Evolutionary conservation across 1,140 invertebrate genomes (phyloP), one percentile per base, ranked within the genome.

Genomic region (Calycopis cecrops): DNA sequence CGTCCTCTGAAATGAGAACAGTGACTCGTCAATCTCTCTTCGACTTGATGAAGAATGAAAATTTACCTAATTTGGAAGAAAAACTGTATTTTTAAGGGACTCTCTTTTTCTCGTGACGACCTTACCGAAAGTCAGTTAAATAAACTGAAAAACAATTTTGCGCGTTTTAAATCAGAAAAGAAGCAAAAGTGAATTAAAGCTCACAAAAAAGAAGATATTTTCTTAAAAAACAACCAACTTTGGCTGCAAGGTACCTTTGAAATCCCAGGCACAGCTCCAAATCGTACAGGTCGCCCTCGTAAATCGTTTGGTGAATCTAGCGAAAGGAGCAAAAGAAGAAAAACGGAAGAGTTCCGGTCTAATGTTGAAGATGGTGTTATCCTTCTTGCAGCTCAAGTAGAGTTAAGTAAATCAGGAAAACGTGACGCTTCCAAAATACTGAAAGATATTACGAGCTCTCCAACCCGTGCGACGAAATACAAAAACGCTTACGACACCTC

Each of bases 241-340:
- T 71, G 61, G 69, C 53, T 64, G n/a, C 35, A 62, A 55, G 66
- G 66, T 37, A 67, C 59, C 3, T 63, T 69, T 47, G 59, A 63
- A 57, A 60, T 69, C 51, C 66, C 59, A 35, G 53, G 44, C 7
- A 53, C 33, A 7, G 16, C 40, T 4, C 28, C 28, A 71, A 60
- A 53, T 62, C 47, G 57, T 53, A 51, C 17, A 16, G 65, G 69
- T 55, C 60, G 65, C 17, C 4, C 67, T 62, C 60, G 55, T 52
- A 28, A 28, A 6, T 28, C 21, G 21, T 11, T 73, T 57, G 44
- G 56, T 14, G 64, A 67, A 17, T 48, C 47, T n/a, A 71, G 69
- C 62, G 67, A 75, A 35, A 60, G 72, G 38, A 63, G 44, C 10
- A 73, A 77, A 65, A 49, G 64, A 21, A 61, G 73, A 40, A 74